Percentiles rank a stretch among this genome's conserved stretches.
phyloP scores from a whole-genome alignment of 1,140 invertebrate genomes.

The Catajapyx aquilonaris region DNA sequence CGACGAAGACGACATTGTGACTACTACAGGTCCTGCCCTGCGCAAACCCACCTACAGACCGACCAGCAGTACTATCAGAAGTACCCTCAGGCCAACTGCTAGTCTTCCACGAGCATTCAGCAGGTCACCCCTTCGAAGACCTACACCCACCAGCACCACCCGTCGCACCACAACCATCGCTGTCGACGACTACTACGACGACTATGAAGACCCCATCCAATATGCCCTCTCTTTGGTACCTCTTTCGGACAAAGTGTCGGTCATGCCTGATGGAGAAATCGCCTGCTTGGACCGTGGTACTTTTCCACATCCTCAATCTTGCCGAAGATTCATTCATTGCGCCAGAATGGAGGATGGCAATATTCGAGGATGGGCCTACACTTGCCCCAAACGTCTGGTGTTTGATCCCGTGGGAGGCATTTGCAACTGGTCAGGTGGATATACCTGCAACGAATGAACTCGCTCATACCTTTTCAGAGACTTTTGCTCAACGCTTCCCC shows the following conservation, averaged over 20 bases:
- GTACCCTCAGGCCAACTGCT: neutral
- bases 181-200: slow-evolving; percentile 7
- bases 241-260: slow-evolving; percentile 33
- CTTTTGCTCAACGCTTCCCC: too few species aligned
- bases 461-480: too few species aligned
- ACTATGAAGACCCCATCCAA: neutral
- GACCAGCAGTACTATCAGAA: neutral
- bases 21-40: too few species aligned
- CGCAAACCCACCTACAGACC: neutral
- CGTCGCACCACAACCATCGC: neutral
- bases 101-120: neutral
- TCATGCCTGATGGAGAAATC: slow-evolving; percentile 35
- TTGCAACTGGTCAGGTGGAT: slow-evolving; percentile 63
- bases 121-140: neutral
- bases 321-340: slow-evolving; percentile 72
- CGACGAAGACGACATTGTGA: too few species aligned
- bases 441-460: slow-evolving; percentile 42
- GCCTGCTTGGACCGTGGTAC: slow-evolving; percentile 68
- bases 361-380: slow-evolving; percentile 63
- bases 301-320: slow-evolving; percentile 68
- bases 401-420: slow-evolving; percentile 75
- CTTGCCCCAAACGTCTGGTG: slow-evolving; percentile 56
- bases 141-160: neutral
- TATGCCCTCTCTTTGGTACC: slow-evolving; percentile 10
- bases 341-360: slow-evolving; percentile 52